Conservation (phyloP, 2,888 invertebrate species). For the Hypena proboscidalis region DNA sequence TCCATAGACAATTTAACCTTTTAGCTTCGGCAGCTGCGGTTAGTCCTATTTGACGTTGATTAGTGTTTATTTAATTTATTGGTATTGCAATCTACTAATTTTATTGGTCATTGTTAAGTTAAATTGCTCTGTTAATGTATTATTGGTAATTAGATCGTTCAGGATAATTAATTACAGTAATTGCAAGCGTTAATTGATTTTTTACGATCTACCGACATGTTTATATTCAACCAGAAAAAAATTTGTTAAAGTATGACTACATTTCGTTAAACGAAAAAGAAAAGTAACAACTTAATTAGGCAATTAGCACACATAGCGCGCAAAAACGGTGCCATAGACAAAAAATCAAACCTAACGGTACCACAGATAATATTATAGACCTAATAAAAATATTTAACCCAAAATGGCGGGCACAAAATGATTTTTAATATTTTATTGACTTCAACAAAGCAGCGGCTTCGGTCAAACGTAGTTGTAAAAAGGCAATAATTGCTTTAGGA, state of each 20-base stretch:
- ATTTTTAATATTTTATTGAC: slow-evolving; percentile 58
- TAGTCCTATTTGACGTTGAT: slow-evolving; percentile 52
- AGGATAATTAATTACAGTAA: neutral
- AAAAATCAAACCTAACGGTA: slow-evolving; percentile 52
- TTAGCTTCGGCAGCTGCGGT: slow-evolving; percentile 57
- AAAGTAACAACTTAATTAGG: slow-evolving; percentile 2
- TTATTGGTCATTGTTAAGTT: slow-evolving; percentile 25
- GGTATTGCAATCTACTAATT: slow-evolving; percentile 29
- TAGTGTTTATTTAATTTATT: slow-evolving; percentile 56
- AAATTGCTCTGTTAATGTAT: slow-evolving; percentile 3
- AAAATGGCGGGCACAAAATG: slow-evolving; percentile 39
- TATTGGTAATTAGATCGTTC: too few species aligned
- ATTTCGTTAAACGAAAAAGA: neutral
- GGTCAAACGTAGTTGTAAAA: slow-evolving; percentile 65
- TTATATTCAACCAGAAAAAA: too few species aligned
- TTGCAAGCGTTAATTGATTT: too few species aligned
- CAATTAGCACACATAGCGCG: slow-evolving; percentile 19
- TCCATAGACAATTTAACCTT: slow-evolving; percentile 58
- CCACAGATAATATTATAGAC: slow-evolving; percentile 41
- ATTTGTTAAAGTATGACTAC: too few species aligned
- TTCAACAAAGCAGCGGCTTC: slow-evolving; percentile 57
- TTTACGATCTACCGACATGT: too few species aligned
- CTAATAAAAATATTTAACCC: slow-evolving; percentile 57
- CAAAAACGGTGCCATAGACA: slow-evolving; percentile 17
- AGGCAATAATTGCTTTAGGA: slow-evolving; percentile 62